Percentiles rank a stretch among this genome's conserved stretches.
Evolutionary conservation across 2,113 vertebrate genomes (phyloP).

Genomic region (Rhombomys opimus): DNA sequence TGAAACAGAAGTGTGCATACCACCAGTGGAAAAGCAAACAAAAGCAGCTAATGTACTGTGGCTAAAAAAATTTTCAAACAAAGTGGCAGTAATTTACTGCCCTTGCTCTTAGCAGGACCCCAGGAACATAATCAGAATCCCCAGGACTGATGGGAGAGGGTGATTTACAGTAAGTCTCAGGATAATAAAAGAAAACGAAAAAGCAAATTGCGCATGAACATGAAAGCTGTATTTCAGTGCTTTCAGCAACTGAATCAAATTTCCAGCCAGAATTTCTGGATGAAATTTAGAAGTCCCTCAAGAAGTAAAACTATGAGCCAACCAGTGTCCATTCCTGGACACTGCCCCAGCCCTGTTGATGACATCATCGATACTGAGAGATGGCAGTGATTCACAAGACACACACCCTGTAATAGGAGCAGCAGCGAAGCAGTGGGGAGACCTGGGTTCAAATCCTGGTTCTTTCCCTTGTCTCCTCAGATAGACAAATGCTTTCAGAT

Average conservation of each 20-base stretch:
- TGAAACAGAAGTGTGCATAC: slow-evolving; percentile 82
- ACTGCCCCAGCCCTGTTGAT: background rate
- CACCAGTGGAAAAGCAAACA: slow-evolving; percentile 89
- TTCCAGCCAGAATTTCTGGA: slow-evolving; percentile 82
- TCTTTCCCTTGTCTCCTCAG: background rate
- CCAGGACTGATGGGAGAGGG: slow-evolving; percentile 79
- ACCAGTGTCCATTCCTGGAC: background rate
- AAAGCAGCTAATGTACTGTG: slow-evolving; percentile 90
- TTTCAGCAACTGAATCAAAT: slow-evolving; percentile 84
- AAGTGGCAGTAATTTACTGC: slow-evolving; percentile 88
- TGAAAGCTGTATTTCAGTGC: slow-evolving; percentile 86
- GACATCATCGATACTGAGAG: slow-evolving; percentile 44
- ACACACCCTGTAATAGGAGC: background rate
- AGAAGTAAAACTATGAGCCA: slow-evolving; percentile 65
- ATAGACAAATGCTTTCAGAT: background rate
- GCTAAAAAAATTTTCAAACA: slow-evolving; percentile 90
- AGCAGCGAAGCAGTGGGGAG: background rate
- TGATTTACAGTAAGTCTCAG: slow-evolving; percentile 86
- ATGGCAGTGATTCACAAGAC: slow-evolving; percentile 12
- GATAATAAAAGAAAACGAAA: slow-evolving; percentile 86
- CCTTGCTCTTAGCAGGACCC: slow-evolving; percentile 83
- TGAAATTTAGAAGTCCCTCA: slow-evolving; percentile 81
- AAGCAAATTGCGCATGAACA: slow-evolving; percentile 87
- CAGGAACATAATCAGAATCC: slow-evolving; percentile 84
- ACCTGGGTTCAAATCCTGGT: background rate